Evolutionary conservation across 1,140 invertebrate genomes (phyloP).

Genomic region (Bradysia coprophila): DNA sequence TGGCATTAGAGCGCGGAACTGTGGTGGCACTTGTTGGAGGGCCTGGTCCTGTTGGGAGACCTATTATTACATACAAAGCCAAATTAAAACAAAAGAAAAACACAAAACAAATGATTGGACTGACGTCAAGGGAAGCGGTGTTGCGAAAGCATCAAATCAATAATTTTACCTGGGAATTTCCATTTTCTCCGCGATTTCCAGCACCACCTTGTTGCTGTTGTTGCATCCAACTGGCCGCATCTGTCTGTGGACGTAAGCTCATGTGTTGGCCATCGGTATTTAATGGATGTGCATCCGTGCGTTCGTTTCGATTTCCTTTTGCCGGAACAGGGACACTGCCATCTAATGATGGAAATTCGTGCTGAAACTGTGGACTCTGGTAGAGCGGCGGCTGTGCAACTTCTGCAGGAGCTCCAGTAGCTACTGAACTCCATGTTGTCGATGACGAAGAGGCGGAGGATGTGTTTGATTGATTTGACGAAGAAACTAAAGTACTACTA

Average conservation of each 20-base stretch:
- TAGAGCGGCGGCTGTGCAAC: constrained; percentile 17
- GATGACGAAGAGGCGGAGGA: constrained; percentile 7
- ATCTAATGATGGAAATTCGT: constrained; percentile 63
- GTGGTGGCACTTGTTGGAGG: constrained; percentile 28
- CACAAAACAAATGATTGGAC: too few relatives aligned
- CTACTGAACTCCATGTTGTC: constrained; percentile 21
- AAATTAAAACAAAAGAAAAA: too few relatives aligned
- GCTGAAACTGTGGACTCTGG: constrained; percentile 49
- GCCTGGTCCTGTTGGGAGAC: constrained; percentile 26
- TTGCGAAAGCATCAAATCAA: too few relatives aligned
- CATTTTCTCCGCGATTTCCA: constrained; percentile 20
- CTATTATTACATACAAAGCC: too few relatives aligned
- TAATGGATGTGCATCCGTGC: constrained; percentile 10
- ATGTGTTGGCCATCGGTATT: constrained; percentile 4
- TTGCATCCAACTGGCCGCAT: constrained; percentile 19
- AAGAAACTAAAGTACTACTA: neutral
- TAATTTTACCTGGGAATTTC: constrained; percentile 20
- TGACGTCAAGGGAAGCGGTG: too few relatives aligned
- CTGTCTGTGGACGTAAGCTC: constrained; percentile 21
- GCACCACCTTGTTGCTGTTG: constrained; percentile 12
- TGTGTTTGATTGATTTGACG: neutral
- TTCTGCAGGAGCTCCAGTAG: constrained; percentile 11
- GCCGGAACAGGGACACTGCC: constrained; percentile 28
- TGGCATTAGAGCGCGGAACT: constrained; percentile 22
- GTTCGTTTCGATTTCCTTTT: constrained; percentile 18